Evolutionary conservation across 2,113 vertebrate genomes (phyloP).

Genomic region (Fulmarus glacialis): DNA sequence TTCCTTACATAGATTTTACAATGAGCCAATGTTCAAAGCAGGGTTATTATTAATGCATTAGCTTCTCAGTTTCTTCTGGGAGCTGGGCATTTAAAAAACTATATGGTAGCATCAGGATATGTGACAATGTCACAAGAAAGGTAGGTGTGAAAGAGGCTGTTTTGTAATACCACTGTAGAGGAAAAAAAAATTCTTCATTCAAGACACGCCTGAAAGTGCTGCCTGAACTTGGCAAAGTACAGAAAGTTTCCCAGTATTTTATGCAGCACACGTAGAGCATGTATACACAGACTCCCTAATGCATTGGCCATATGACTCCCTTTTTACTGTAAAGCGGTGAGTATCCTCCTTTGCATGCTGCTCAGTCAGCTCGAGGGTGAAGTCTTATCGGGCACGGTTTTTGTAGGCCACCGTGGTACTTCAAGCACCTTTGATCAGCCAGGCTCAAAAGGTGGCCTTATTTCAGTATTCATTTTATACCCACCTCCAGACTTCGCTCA

Average conservation of each 20-base stretch:
- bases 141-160: not conserved
- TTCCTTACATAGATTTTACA: not conserved
- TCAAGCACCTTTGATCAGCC: not conserved
- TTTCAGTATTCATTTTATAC: not conserved
- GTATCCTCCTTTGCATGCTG: not conserved
- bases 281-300: not conserved
- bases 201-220: not conserved
- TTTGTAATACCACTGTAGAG: not conserved
- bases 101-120: not conserved
- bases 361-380: not conserved
- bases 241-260: not conserved
- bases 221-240: not conserved
- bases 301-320: not conserved
- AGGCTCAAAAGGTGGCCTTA: not conserved
- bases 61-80: not conserved
- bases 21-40: not conserved
- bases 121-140: not conserved
- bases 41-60: not conserved
- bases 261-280: not conserved
- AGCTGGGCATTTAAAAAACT: not conserved
- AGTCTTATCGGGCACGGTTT: rapidly evolving
- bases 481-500: not conserved
- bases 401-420: not conserved
- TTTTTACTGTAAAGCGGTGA: not conserved
- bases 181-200: not conserved